These are phyloP conservation scores for Drosophila suzukii DNA, from an alignment of 1,140 invertebrate genomes.

Conservation along the genomic window DNA sequence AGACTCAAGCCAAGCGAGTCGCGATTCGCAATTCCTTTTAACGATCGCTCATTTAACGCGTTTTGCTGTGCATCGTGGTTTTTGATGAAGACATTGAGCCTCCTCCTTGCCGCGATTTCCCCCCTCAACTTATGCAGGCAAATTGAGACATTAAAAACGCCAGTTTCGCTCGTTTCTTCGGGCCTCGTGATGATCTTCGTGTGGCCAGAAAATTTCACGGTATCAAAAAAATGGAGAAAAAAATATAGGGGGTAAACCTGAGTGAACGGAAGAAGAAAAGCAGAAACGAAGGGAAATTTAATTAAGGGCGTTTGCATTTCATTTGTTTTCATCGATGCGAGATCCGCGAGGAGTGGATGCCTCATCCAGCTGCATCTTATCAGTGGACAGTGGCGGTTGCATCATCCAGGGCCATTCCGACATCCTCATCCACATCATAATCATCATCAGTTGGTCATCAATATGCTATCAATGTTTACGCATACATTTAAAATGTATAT, in stretches of 20 bases:
- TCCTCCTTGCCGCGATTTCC: conserved; percentile 1
- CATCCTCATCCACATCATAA: conserved; percentile 13
- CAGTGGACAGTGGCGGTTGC: conserved; percentile 68
- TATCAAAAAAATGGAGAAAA: conserved; percentile 2
- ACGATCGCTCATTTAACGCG: conserved; percentile 82
- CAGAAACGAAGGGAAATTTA: conserved; percentile 54
- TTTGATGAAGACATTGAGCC: conserved; percentile 77
- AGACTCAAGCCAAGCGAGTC: conserved; percentile 43
- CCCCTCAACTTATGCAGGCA: conserved; percentile 49
- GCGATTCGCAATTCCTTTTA: conserved; percentile 69
- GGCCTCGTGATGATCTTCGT: conserved; percentile 54
- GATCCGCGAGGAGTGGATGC: conserved; percentile 14
- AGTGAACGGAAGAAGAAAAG: conserved; percentile 38
- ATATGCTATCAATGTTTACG: conserved; percentile 82
- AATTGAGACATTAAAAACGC: conserved; percentile 80
- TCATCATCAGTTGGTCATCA: conserved; percentile 54
- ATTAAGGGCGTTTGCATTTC: conserved; percentile 79
- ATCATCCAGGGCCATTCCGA: conserved; percentile 37
- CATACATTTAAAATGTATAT: conserved; percentile 76
- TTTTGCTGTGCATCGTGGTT: conserved; percentile 66
- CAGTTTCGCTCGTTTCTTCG: conserved; percentile 38
- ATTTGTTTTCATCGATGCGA: conserved; percentile 69
- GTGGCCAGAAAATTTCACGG: conserved; percentile 57
- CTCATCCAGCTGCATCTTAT: conserved; percentile 63
- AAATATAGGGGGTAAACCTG: conserved; percentile 3